A percentile compares a stretch with the other conserved stretches of the same genome.
Conservation (phyloP, 2,888 invertebrate genomes). For the Drosophila formosana region DNA sequence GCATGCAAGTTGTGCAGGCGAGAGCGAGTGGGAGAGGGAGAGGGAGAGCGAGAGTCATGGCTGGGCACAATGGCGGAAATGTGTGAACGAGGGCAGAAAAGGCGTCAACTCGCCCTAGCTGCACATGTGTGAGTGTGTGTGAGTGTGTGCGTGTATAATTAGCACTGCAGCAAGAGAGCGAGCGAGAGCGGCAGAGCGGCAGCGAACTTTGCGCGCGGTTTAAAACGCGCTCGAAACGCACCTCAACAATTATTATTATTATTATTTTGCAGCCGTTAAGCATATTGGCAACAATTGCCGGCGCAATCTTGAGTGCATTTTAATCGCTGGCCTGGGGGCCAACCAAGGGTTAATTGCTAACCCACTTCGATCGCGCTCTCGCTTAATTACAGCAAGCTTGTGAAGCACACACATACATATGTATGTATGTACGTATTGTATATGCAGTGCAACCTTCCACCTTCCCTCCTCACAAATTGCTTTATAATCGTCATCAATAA, state of each 20-base stretch:
- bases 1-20: background rate
- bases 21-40: slow-evolving; percentile 20
- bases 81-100: slow-evolving; percentile 74
- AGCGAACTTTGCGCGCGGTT: slow-evolving; percentile 41
- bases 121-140: background rate
- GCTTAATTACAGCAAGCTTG: slow-evolving; percentile 66
- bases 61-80: slow-evolving; percentile 81
- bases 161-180: slow-evolving; percentile 46
- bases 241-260: slow-evolving; percentile 18
- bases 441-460: background rate
- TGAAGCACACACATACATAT: slow-evolving; percentile 7
- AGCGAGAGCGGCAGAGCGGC: background rate
- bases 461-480: slow-evolving; percentile 62
- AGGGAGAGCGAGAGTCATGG: slow-evolving; percentile 65
- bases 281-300: slow-evolving; percentile 24
- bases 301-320: slow-evolving; percentile 70
- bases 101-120: slow-evolving; percentile 49
- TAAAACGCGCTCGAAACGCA: slow-evolving; percentile 56
- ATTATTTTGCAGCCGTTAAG: background rate
- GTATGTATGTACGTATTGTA: background rate
- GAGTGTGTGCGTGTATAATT: slow-evolving; percentile 52
- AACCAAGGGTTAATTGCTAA: slow-evolving; percentile 74
- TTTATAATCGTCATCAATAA: slow-evolving; percentile 80
- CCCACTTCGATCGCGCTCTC: slow-evolving; percentile 60
- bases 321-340: slow-evolving; percentile 51